phyloP scores from a whole-genome alignment of 1,140 invertebrate genomes.

The Apis cerana region DNA sequence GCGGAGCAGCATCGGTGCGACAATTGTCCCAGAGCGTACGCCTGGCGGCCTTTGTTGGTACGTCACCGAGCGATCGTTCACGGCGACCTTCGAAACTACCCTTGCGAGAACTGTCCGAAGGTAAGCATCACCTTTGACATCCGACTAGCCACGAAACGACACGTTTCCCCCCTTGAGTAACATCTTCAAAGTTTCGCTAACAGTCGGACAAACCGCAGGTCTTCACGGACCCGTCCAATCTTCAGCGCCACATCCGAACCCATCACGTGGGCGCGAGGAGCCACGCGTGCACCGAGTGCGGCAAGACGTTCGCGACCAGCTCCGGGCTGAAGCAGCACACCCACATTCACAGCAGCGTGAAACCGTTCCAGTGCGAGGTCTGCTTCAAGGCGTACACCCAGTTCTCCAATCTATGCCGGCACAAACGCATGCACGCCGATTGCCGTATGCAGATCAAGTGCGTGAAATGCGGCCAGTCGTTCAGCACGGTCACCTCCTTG shows the following conservation, averaged over 20 bases:
- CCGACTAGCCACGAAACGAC: neutral
- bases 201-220: slow-evolving; percentile 83
- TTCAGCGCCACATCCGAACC: slow-evolving; percentile 96
- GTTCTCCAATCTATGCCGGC: slow-evolving; percentile 99
- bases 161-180: slow-evolving; percentile 40
- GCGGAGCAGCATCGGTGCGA: slow-evolving; percentile 91
- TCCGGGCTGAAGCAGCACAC: slow-evolving; percentile 99
- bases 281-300: slow-evolving; percentile 98
- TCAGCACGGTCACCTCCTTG: slow-evolving; percentile 92
- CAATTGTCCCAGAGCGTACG: slow-evolving; percentile 90
- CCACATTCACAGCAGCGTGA: slow-evolving; percentile 99
- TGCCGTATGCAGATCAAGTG: slow-evolving; percentile 95
- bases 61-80: slow-evolving; percentile 91
- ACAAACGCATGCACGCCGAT: slow-evolving; percentile 98
- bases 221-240: slow-evolving; percentile 97
- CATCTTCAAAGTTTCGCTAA: slow-evolving; percentile 75
- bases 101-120: slow-evolving; percentile 97
- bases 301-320: slow-evolving; percentile 98
- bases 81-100: slow-evolving; percentile 90
- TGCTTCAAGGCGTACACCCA: slow-evolving; percentile 98
- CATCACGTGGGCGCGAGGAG: slow-evolving; percentile 95
- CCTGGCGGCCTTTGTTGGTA: slow-evolving; percentile 90
- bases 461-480: slow-evolving; percentile 94
- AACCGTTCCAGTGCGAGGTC: slow-evolving; percentile 98
- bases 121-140: slow-evolving; percentile 76